A percentile compares a stretch with the other conserved stretches of the same genome.
Evolutionary conservation across 35 echinoderm and acorn worm genomes (phyloP).

Genomic region (Apostichopus parvimensis): DNA sequence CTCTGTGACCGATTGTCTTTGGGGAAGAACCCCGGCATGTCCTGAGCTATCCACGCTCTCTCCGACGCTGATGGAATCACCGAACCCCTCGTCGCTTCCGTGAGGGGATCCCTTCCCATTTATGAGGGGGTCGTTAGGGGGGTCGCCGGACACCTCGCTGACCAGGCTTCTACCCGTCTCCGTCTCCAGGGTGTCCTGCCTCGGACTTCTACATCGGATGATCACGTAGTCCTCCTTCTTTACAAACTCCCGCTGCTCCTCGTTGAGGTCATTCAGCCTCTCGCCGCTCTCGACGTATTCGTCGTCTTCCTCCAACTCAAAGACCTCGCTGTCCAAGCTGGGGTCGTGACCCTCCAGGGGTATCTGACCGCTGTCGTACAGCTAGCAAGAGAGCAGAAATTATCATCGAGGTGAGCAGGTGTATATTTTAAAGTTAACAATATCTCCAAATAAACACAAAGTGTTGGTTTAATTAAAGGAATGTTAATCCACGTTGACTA

Average conservation of each 20-base stretch:
- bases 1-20: constrained; percentile 13
- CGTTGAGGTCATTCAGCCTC: constrained; percentile 72
- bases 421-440: no score
- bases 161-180: constrained; percentile 77
- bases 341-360: constrained; percentile 72
- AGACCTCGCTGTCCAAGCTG: constrained; percentile 93
- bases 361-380: constrained; percentile 28
- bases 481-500: no score
- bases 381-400: background rate
- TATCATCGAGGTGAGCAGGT: no score
- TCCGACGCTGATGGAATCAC: constrained; percentile 65
- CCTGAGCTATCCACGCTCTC: constrained; percentile 60
- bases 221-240: constrained; percentile 91
- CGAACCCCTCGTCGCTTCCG: constrained; percentile 89
- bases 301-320: constrained; percentile 89
- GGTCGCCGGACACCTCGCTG: constrained; percentile 65
- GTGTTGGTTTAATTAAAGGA: no score
- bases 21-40: background rate
- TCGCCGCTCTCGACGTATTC: constrained; percentile 73
- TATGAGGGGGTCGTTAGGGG: constrained; percentile 32
- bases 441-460: no score
- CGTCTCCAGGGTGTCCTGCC: constrained; percentile 79
- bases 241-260: constrained; percentile 82
- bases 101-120: constrained; percentile 74
- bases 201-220: constrained; percentile 71